A percentile compares a stretch with the other conserved stretches of the same genome.
Evolutionary conservation across 2,113 vertebrate genomes (phyloP).

Genomic region (Camarhynchus parvulus): DNA sequence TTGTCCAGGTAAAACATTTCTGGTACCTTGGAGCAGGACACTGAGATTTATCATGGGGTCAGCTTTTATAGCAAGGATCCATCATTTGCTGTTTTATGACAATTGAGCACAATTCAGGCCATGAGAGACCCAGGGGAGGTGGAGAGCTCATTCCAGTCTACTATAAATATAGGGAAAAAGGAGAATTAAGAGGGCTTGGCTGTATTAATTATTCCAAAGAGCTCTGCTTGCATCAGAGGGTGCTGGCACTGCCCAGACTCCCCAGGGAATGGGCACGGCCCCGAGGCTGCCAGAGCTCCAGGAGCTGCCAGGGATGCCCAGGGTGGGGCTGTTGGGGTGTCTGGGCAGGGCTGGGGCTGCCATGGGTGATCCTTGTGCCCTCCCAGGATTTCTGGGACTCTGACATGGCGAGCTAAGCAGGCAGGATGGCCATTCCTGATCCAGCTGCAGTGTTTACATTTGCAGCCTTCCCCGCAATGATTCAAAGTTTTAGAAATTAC

Average conservation of each 20-base stretch:
- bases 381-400: background rate
- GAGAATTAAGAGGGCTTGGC: background rate
- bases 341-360: background rate
- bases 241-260: background rate
- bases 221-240: background rate
- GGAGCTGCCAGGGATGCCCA: background rate
- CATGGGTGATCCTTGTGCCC: accelerated
- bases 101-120: background rate
- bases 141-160: background rate
- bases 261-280: background rate
- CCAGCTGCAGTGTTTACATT: background rate
- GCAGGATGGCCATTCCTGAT: background rate
- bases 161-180: background rate
- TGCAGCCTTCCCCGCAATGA: background rate
- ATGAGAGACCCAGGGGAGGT: background rate
- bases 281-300: background rate
- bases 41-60: background rate
- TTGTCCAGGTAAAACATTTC: background rate
- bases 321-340: background rate
- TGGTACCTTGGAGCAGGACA: background rate
- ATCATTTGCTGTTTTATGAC: background rate
- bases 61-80: background rate
- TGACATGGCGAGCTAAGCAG: background rate
- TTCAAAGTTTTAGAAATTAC: background rate
- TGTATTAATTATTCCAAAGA: background rate